Evolutionary conservation across 2,113 vertebrate species (phyloP), one percentile per base, ranked within the genome.

Genomic region (Brachypodius melanocephalos): DNA sequence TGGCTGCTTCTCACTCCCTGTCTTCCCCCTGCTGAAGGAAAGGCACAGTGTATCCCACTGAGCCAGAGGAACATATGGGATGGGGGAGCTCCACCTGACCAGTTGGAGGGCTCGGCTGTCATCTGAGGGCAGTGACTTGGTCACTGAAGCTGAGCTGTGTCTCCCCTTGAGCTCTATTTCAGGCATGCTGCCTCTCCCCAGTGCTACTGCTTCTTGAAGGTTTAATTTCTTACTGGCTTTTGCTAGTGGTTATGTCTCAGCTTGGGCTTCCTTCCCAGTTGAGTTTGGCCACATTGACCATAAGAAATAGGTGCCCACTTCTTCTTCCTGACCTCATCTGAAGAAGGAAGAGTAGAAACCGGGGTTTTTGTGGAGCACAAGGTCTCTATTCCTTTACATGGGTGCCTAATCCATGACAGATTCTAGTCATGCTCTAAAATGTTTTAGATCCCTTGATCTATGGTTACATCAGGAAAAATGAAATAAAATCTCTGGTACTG

Each of bases 1-100:
- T 76, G 19, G 28, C 57, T 75, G 65, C 40, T 69, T 73, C 38
- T 42, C 17, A 17, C n/a, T 91, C 43, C 25, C 9, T 49, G 10
- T 82, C 14, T 66, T 75, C 57, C 32, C 59, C 40, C 29, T 17
- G 17, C 58, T 6, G 43, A 68, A 94, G 76, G 12, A 24, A 75
- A 88, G 89, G 88, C 79, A 25, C 2, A 38, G 57, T 7, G 3
- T 36, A 2, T 61, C 16, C 13, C 16, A 5, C 22, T 24, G 88
- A 95, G 82, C 69, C 88, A 88, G 40, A 75, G 76, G 34, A 77
- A 18, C 79, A 80, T 45, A 73, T 52, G 82, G 67, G 26, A 7
- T 89, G 34, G 77, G 75, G 57, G 46, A 69, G 72, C 73, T 91
- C 65, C 57, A 38, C 31, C 62, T 3, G 9, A 62, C 45, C 55